phyloP scores from a whole-genome alignment of 2,797 vertebrate species.

The Choloepus didactylus region DNA sequence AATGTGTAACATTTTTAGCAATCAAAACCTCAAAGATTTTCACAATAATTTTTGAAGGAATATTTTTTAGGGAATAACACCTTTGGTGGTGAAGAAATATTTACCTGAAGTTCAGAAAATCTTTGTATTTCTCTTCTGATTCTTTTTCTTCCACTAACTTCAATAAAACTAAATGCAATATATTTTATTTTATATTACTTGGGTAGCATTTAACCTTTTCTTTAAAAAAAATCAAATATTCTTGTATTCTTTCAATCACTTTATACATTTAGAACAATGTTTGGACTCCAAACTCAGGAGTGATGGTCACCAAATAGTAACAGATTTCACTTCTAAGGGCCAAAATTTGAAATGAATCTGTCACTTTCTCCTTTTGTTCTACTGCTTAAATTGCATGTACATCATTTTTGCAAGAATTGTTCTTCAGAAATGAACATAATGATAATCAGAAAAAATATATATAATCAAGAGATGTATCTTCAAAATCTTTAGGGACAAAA shows the following conservation, averaged over 20 bases:
- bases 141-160: background rate
- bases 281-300: background rate
- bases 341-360: background rate
- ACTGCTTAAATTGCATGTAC: background rate
- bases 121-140: background rate
- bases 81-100: background rate
- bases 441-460: background rate
- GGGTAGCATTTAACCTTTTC: background rate
- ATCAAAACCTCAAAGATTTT: background rate
- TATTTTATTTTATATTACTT: background rate
- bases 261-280: background rate
- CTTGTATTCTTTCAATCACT: background rate
- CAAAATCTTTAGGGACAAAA: background rate
- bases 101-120: background rate
- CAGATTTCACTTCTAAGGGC: background rate
- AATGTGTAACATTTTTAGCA: background rate
- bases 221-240: background rate
- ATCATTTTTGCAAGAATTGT: background rate
- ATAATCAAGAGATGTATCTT: background rate
- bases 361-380: background rate
- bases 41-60: background rate
- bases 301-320: background rate
- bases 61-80: background rate
- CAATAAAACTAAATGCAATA: background rate
- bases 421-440: background rate